A percentile compares a stretch with the other conserved stretches of the same genome.
Evolutionary conservation across 37 sponge, comb jelly and placozoan species (phyloP).

Genomic region (Chondrosia reniformis): DNA sequence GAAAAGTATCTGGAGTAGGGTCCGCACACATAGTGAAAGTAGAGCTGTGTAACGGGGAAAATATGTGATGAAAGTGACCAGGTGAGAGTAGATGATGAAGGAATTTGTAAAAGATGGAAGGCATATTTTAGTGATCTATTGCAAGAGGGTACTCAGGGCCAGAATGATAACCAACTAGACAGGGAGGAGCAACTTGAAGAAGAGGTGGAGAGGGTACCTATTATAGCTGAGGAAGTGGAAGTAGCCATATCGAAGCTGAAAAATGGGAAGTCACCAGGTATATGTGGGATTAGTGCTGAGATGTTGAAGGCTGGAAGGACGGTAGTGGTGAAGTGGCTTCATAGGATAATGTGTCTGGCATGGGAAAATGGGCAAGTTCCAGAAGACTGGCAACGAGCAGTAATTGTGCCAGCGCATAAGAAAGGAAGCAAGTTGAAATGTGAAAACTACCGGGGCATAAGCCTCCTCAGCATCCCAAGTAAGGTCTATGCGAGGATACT

Average conservation of each 20-base stretch:
- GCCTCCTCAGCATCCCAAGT: constrained; percentile 9
- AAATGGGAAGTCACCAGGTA: neutral
- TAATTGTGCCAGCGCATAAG: neutral
- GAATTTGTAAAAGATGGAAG: too few relatives aligned
- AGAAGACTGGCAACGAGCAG: neutral
- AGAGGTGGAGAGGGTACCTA: too few relatives aligned
- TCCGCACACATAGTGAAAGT: too few relatives aligned
- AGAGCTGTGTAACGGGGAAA: too few relatives aligned
- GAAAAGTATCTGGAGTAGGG: too few relatives aligned
- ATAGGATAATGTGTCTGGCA: neutral
- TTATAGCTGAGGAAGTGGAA: constrained; percentile 8
- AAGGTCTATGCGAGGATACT: constrained; percentile 26
- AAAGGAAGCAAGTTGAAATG: neutral
- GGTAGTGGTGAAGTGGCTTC: neutral
- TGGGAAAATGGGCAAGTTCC: neutral
- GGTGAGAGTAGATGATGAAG: too few relatives aligned
- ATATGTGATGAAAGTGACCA: too few relatives aligned
- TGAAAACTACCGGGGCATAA: constrained; percentile 16
- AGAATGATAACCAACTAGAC: too few relatives aligned
- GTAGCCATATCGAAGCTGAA: neutral
- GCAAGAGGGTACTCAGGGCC: too few relatives aligned
- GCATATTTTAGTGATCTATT: too few relatives aligned
- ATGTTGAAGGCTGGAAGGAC: neutral
- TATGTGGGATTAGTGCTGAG: neutral
- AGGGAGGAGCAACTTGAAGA: too few relatives aligned